A percentile compares a stretch with the other conserved stretches of the same genome.
Evolutionary conservation across 2,888 invertebrate species (phyloP).

Genomic region (Eupithecia dodoneata): DNA sequence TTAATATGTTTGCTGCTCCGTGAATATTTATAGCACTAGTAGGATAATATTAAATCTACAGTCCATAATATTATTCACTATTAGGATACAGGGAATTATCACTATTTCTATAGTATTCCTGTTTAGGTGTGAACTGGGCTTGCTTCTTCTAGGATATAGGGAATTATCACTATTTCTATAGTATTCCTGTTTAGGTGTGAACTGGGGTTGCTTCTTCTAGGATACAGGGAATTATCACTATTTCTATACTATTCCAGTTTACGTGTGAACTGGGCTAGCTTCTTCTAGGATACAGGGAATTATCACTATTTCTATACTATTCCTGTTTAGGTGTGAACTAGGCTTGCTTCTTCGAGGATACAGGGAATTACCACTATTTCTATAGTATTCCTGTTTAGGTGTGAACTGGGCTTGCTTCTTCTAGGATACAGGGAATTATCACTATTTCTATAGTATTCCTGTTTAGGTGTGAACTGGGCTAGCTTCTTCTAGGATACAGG

Average conservation of each 20-base stretch:
- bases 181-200: not conserved
- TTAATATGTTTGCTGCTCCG: conserved; percentile 19
- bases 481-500: not conserved
- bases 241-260: not conserved
- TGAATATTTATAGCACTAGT: conserved; percentile 25
- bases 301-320: not conserved
- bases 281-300: not conserved
- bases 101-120: not conserved
- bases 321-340: not conserved
- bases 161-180: not conserved
- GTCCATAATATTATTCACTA: conserved; percentile 8
- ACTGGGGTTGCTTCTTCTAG: not conserved
- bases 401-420: no score
- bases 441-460: not conserved
- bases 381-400: not conserved
- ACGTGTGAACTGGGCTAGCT: no score
- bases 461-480: not conserved
- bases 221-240: not conserved
- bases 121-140: not conserved
- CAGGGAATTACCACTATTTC: not conserved
- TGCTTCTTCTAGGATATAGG: not conserved
- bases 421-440: not conserved
- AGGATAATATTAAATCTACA: conserved; percentile 23
- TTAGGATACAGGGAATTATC: not conserved
- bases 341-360: no score